Evolutionary conservation across 2,888 invertebrate genomes (phyloP).

Genomic region (Formica aserva): DNA sequence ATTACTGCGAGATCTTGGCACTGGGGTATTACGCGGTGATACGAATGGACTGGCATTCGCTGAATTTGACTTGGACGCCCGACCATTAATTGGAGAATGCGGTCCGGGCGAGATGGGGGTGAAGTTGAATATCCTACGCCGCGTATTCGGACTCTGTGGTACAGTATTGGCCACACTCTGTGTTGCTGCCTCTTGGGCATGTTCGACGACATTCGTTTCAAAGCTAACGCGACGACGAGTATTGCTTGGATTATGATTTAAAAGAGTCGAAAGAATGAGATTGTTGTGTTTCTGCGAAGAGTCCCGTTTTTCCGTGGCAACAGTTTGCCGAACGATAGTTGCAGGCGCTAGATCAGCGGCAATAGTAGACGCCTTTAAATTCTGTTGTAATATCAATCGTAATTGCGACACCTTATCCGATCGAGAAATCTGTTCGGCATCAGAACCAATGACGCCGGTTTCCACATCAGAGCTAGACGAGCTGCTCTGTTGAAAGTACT

Average conservation of each 20-base stretch:
- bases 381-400: constrained; percentile 90
- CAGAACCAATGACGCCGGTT: constrained; percentile 70
- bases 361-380: constrained; percentile 86
- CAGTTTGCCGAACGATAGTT: constrained; percentile 66
- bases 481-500: constrained; percentile 91
- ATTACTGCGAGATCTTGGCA: constrained; percentile 89
- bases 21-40: constrained; percentile 92
- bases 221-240: constrained; percentile 88
- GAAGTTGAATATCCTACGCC: constrained; percentile 93
- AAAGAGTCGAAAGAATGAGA: constrained; percentile 82
- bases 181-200: constrained; percentile 77
- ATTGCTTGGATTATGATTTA: constrained; percentile 79
- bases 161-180: constrained; percentile 85
- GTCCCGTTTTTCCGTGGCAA: constrained; percentile 78
- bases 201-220: constrained; percentile 86
- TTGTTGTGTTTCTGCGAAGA: constrained; percentile 77
- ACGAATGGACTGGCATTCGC: constrained; percentile 93
- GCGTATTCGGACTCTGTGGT: constrained; percentile 92
- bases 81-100: constrained; percentile 88
- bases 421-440: constrained; percentile 83
- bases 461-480: constrained; percentile 84
- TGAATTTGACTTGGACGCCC: constrained; percentile 88
- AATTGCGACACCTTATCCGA: constrained; percentile 91
- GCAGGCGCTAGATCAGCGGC: constrained; percentile 74
- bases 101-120: constrained; percentile 95